These are phyloP conservation scores for Philonicus albiceps DNA, from an alignment of 2,888 invertebrate species.

Conservation along the genomic window DNA sequence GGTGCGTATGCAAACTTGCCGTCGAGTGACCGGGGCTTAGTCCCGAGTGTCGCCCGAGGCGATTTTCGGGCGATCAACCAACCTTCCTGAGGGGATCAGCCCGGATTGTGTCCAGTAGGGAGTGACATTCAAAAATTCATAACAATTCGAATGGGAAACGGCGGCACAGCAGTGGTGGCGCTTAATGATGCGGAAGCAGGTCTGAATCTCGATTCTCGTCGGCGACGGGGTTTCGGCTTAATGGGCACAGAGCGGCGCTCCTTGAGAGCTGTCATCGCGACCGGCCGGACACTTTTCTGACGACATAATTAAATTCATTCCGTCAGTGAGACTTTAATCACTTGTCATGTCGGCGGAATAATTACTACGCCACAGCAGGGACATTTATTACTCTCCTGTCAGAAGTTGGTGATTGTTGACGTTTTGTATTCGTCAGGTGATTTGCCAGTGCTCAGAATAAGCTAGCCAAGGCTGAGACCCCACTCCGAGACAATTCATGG, in stretches of 20 bases:
- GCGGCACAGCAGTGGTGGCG: background rate
- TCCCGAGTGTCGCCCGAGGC: slow-evolving; percentile 15
- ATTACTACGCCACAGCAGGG: slow-evolving; percentile 44
- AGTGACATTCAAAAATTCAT: slow-evolving; percentile 36
- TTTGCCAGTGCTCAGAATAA: slow-evolving; percentile 11
- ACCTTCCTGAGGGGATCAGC: background rate
- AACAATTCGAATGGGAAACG: slow-evolving; percentile 7
- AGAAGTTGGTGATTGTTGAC: slow-evolving; percentile 47
- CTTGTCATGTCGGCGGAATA: slow-evolving; percentile 45
- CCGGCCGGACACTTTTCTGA: background rate
- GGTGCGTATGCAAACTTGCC: background rate
- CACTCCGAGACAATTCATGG: background rate
- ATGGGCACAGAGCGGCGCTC: background rate
- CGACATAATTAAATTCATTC: slow-evolving; percentile 44
- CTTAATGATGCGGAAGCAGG: slow-evolving; percentile 36
- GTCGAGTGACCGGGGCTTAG: background rate
- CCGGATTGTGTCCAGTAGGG: background rate
- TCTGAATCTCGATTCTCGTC: background rate
- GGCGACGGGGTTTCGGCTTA: background rate
- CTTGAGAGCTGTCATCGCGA: background rate
- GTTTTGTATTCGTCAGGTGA: slow-evolving; percentile 47
- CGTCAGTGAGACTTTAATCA: slow-evolving; percentile 45
- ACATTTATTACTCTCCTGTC: slow-evolving; percentile 47
- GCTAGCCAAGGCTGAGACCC: background rate
- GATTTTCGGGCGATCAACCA: background rate